Base-by-base conservation (phyloP, 2,113 vertebrate species). In the Platycercus adscitus region DNA sequence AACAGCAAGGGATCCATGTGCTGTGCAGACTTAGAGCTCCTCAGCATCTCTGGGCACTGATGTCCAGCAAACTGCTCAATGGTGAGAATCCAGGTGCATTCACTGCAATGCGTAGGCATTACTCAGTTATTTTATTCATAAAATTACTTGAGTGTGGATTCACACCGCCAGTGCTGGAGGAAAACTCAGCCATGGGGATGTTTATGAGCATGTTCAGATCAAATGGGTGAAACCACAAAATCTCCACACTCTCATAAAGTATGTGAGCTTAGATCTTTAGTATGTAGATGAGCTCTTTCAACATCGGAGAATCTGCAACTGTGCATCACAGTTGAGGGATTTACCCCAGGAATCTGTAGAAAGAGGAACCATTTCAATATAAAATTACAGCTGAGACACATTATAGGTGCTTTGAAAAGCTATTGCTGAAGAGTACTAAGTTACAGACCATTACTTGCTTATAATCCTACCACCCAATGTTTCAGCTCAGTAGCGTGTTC, bases 151-250 rank as follows among this genome's bases (percentile, higher is more conserved):
- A 72, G 11, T 0, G 0, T 21, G 58, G 29, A 64, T 46, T 71
- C 60, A 58, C 35, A 49, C 23, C 5, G 2, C 63, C 49, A n/a
- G n/a, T 29, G 53, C 72, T 81, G 76, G 68, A 63, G 50, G 46
- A 66, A 56, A 94, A 60, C 63, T 39, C 60, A 47, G 60, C 33
- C 55, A 39, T 5, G 26, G 55, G 35, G 71, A 86, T 50, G 43
- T 77, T 88, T 39, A 52, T 0, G 17, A 90, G 79, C 33, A 20
- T 33, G 29, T 86, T 90, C 28, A 55, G 26, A 91, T 82, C 58
- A 88, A 73, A 89, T 58, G 53, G 71, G 63, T 88, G 37, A 83
- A 87, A 96, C 37, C 88, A 83, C 89, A 91, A 86, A 83, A 91
- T 86, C 89, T 82, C 76, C 39, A 70, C 46, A 3, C 23, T 88